These are phyloP conservation scores for Xylophagus ater DNA, from an alignment of 2,888 invertebrate species.

Conservation along the genomic window DNA sequence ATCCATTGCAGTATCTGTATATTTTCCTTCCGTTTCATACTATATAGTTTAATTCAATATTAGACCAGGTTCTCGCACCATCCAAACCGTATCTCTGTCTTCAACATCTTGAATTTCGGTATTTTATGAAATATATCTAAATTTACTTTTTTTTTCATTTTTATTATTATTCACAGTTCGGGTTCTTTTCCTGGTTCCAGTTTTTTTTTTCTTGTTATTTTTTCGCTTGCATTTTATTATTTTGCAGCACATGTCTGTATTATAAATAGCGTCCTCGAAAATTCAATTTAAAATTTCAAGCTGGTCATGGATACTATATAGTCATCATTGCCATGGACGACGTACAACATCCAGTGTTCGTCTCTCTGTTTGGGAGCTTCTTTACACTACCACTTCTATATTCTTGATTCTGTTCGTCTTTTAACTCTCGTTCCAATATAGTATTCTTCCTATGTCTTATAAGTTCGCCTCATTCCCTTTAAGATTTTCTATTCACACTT, in stretches of 20 bases:
- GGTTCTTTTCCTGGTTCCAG: too few relatives aligned
- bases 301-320: constrained; percentile 3
- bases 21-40: too few relatives aligned
- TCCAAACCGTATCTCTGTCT: too few relatives aligned
- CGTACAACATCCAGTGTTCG: constrained; percentile 4
- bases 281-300: constrained; percentile 12
- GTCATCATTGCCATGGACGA: constrained; percentile 6
- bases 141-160: too few relatives aligned
- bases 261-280: constrained; percentile 11
- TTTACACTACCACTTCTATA: neutral
- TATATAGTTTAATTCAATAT: too few relatives aligned
- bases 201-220: too few relatives aligned
- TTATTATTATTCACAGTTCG: too few relatives aligned
- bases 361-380: constrained; percentile 2
- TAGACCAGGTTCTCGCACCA: too few relatives aligned
- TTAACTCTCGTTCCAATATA: neutral
- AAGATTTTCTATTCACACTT: neutral
- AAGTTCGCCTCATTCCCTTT: neutral
- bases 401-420: neutral
- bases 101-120: too few relatives aligned
- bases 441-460: neutral
- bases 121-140: too few relatives aligned
- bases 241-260: constrained; percentile 12
- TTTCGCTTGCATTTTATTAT: constrained; percentile 11
- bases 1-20: too few relatives aligned